A percentile compares a stretch with the other conserved stretches of the same genome.
Conservation (phyloP, 1,140 invertebrate species). For the Drosophila ercepeae region DNA sequence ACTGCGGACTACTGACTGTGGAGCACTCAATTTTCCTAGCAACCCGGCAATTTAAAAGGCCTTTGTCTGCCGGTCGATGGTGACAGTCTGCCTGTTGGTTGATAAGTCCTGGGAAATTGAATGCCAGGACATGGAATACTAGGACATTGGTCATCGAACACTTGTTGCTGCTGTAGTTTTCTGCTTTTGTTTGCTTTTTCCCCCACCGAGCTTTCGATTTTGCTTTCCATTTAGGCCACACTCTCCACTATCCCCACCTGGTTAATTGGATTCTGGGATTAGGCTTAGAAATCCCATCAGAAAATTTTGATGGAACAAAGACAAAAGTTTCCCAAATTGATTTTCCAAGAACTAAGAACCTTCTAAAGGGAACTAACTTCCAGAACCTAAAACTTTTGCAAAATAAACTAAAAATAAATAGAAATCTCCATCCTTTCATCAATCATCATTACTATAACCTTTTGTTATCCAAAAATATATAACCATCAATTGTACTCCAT, state of each 20-base stretch:
- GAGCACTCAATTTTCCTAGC: slow-evolving; percentile 51
- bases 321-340: too few species aligned
- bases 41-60: slow-evolving; percentile 42
- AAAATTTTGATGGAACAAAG: slow-evolving; percentile 30
- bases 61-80: slow-evolving; percentile 22
- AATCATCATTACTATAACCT: not conserved
- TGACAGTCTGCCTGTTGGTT: slow-evolving; percentile 10
- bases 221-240: slow-evolving; percentile 59
- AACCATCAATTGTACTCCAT: slow-evolving; percentile 3
- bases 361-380: slow-evolving; percentile 16
- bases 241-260: slow-evolving; percentile 15
- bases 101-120: slow-evolving; percentile 31
- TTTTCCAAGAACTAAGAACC: too few species aligned
- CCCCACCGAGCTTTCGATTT: slow-evolving; percentile 52
- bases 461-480: slow-evolving; percentile 33
- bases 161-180: slow-evolving; percentile 8
- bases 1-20: too few species aligned
- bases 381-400: too few species aligned
- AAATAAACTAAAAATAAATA: slow-evolving; percentile 6
- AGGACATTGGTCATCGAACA: not conserved
- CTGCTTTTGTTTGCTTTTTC: slow-evolving; percentile 1
- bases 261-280: slow-evolving; percentile 39
- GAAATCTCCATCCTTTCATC: not conserved
- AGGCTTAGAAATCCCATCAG: slow-evolving; percentile 11
- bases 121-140: not conserved